Evolutionary conservation across 2,113 vertebrate species (phyloP), one percentile per base, ranked within the genome.

Genomic region (Gasterosteus aculeatus): DNA sequence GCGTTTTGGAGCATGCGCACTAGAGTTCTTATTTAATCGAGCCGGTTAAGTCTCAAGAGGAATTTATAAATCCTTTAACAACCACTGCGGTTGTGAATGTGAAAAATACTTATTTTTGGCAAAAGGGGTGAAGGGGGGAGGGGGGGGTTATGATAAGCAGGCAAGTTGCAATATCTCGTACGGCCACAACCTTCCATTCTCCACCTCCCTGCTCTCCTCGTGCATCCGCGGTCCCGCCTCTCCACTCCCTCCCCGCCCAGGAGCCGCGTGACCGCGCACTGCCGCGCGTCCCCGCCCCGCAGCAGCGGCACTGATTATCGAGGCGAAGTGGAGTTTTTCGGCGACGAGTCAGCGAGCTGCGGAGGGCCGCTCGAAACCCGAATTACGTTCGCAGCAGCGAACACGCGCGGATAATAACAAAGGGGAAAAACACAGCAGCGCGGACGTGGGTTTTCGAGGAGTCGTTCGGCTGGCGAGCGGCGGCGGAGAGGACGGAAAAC

Each of bases 291-390:
- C 46, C 46, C 29, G 22, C 22, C 22, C 22, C 22, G 65, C 78
- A 90, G 91, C 54, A 82, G 89, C 83, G 73, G 92, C 93, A 91
- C 89, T 93, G 93, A 93, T 94, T 95, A 94, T 81, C 84, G 56
- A 57, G 38, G 53, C 66, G n/a, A 54, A 89, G 84, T 62, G 73
- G 82, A 92, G 82, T 91, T 91, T 85, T 69, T 68, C 59, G 60
- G 72, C 75, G 83, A 88, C 76, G 82, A 84, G 87, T 78, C 84
- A 83, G 60, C 66, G 80, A 87, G 69, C 75, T 47, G 74, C 66
- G 70, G 69, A 69, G 41, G 65, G 42, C 75, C 75, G 84, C 66
- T 8, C 72, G 33, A 35, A 35, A 35, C 76, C 57, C 72, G 12
- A 74, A 84, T 82, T 51, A 29, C 84, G 78, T 14, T 39, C 56